Base-by-base conservation (phyloP, 1,140 invertebrate species). In the Trialeurodes vaporariorum region DNA sequence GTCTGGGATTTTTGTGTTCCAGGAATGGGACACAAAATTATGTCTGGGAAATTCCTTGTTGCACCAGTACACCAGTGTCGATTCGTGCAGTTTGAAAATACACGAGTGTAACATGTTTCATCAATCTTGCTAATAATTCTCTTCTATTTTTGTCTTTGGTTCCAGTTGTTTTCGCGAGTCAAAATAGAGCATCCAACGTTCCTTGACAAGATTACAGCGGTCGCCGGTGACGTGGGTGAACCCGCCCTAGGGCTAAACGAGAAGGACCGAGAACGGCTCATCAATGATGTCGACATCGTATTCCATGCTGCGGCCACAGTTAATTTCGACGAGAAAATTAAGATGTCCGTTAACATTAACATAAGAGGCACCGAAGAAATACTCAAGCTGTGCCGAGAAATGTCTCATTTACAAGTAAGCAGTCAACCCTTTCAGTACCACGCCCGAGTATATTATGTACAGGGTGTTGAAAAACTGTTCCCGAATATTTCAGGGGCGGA, bases 251-350 rank as follows among this genome's bases (percentile, higher is more conserved):
- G 94, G 2, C 90, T 99, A 70, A 90, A 86, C 71, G 77, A 84
- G 2, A 80, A 83, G 23, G 94, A 98, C 80, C 85, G 89, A 72
- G 80, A 84, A 59, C 76, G 77, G 2, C 75, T 89, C 1, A 72
- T 75, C 21, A 75, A 83, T 23, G 78, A 82, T 67, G 82, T 88
- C n/a, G 79, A 81, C 25, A 80, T 98, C 17, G 85, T 98, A 9
- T 96, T 95, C 77, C 94, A 98, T 75, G 88, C 88, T 1, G 96
- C 96, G 0, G 96, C 96, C 0, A 96, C 91, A 67, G 88, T 98
- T 59, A 89, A 89, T 74, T 97, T 98, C 76, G 90, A 96, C 75
- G 94, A 96, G 76, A 80, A 84, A 2, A 75, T 98, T 9, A 87
- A 84, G 73, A 72, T 80, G 11, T 85, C 88, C 0, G 80, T 86